Conservation (phyloP, 2,888 invertebrate genomes). For the Molanna angustata region DNA sequence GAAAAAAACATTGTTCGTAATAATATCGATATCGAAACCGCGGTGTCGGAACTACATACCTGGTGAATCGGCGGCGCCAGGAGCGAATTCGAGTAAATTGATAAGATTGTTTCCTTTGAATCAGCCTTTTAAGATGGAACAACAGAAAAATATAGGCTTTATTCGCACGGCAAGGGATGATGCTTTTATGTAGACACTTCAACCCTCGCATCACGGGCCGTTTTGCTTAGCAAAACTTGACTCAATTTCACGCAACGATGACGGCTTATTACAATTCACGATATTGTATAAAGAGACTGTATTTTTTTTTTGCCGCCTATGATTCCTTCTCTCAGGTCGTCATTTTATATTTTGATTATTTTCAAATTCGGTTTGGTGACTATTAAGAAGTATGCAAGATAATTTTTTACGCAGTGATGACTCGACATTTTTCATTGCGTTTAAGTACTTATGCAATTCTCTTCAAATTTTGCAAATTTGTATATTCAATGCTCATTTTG, state of each 20-base stretch:
- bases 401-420: too few species aligned
- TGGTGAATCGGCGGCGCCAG: too few species aligned
- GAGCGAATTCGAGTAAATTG: too few species aligned
- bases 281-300: slow-evolving; percentile 30
- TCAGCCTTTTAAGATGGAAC: slow-evolving; percentile 18
- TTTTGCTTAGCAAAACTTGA: slow-evolving; percentile 32
- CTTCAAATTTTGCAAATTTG: too few species aligned
- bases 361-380: too few species aligned
- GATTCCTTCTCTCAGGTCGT: too few species aligned
- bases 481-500: too few species aligned
- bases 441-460: background rate
- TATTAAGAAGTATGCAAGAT: too few species aligned
- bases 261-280: slow-evolving; percentile 33
- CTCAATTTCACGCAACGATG: slow-evolving; percentile 33
- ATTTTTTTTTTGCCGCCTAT: background rate
- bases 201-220: slow-evolving; percentile 16
- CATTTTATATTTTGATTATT: too few species aligned
- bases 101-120: slow-evolving; percentile 28
- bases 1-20: too few species aligned
- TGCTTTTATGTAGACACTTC: slow-evolving; percentile 4
- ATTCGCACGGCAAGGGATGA: slow-evolving; percentile 27
- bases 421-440: background rate
- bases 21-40: too few species aligned
- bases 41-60: too few species aligned
- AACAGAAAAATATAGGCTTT: slow-evolving; percentile 26